These are phyloP conservation scores for Isoperla grammatica DNA, from an alignment of 2,888 invertebrate species.

Conservation along the genomic window DNA sequence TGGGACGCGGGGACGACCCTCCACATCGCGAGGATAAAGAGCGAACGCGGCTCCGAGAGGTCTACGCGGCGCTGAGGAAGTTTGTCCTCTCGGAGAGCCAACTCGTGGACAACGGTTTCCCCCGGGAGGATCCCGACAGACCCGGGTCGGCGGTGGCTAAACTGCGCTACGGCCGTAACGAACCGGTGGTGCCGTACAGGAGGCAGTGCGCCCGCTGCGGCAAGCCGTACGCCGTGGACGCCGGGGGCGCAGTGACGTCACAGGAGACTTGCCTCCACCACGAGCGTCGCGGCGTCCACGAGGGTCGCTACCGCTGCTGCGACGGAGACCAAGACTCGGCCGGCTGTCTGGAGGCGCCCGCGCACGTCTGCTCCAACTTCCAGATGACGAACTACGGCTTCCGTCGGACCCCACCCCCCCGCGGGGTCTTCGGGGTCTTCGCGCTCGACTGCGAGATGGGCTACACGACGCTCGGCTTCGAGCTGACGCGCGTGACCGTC, in stretches of 20 bases:
- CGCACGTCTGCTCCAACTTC: conserved; percentile 74
- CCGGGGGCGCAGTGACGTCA: conserved; percentile 57
- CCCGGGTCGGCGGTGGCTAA: conserved; percentile 38
- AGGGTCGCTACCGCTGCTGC: conserved; percentile 55
- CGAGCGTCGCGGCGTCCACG: no score
- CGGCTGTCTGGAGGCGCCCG: conserved; percentile 75
- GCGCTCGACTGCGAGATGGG: conserved; percentile 99
- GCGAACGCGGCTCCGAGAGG: no score
- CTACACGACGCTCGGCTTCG: conserved; percentile 86
- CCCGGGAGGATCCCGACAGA: conserved; percentile 56
- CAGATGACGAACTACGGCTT: conserved; percentile 69
- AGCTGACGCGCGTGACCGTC: conserved; percentile 88
- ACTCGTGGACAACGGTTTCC: conserved; percentile 74
- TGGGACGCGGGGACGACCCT: no score
- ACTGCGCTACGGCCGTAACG: conserved; percentile 20
- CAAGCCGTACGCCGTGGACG: conserved; percentile 70
- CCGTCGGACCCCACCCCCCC: conserved; percentile 59
- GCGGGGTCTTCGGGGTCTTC: conserved; percentile 67
- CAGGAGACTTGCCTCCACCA: no score
- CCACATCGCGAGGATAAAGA: no score
- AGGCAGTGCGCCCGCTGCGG: conserved; percentile 75
- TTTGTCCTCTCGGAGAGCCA: conserved; percentile 72
- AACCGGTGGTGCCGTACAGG: conserved; percentile 38
- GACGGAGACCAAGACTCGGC: conserved; percentile 63
- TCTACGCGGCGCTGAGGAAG: conserved; percentile 44